A percentile compares a stretch with the other conserved stretches of the same genome.
These are phyloP conservation scores for Tachina fera DNA, from an alignment of 2,888 invertebrate genomes.

Conservation along the genomic window DNA sequence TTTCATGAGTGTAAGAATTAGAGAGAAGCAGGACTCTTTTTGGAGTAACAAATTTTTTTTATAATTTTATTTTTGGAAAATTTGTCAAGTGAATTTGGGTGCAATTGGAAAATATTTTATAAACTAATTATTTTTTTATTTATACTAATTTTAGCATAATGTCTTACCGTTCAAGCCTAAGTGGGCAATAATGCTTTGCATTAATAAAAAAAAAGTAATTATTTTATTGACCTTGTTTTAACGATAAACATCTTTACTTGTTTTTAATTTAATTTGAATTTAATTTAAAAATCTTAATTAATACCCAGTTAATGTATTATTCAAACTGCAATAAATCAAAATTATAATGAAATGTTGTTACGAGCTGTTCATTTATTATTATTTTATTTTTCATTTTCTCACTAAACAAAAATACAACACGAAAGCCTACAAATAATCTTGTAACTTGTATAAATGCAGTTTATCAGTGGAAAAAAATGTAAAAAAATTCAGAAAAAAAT, in stretches of 20 bases:
- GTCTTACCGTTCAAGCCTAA: too few relatives aligned
- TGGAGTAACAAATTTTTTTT: too few relatives aligned
- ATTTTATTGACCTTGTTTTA: constrained; percentile 38
- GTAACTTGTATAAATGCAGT: constrained; percentile 49
- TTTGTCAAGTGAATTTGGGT: too few relatives aligned
- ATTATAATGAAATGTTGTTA: constrained; percentile 69
- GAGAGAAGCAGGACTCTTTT: too few relatives aligned
- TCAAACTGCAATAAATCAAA: constrained; percentile 69
- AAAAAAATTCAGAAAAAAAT: constrained; percentile 24
- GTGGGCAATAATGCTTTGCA: too few relatives aligned
- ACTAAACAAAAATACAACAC: constrained; percentile 46
- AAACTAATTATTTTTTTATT: too few relatives aligned
- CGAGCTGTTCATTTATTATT: constrained; percentile 64
- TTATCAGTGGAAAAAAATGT: constrained; percentile 34
- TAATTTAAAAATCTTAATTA: constrained; percentile 66
- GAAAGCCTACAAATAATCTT: constrained; percentile 67
- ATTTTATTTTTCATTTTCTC: constrained; percentile 33
- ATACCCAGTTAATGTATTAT: constrained; percentile 66
- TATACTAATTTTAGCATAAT: too few relatives aligned
- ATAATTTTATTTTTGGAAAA: too few relatives aligned
- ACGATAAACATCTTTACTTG: constrained; percentile 51
- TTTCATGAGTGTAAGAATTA: too few relatives aligned
- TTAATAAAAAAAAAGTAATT: constrained; percentile 1
- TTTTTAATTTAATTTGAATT: constrained; percentile 50
- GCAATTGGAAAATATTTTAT: too few relatives aligned